Evolutionary conservation across 1,140 invertebrate genomes (phyloP).

Genomic region (Campoletis sonorensis): DNA sequence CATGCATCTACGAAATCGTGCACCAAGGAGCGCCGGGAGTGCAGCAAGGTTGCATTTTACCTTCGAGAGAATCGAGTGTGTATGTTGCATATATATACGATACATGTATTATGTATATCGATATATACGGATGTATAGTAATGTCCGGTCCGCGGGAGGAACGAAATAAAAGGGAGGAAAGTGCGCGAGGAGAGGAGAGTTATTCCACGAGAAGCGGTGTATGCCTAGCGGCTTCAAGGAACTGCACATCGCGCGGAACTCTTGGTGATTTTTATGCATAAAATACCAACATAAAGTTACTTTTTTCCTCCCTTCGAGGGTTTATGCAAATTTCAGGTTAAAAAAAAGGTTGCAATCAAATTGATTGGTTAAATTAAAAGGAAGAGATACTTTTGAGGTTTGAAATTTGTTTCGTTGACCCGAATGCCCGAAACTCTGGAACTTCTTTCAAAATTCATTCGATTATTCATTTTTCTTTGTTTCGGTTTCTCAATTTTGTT

Average conservation of each 20-base stretch:
- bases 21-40: constrained; percentile 47
- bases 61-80: constrained; percentile 40
- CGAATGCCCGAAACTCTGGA: no score
- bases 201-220: constrained; percentile 58
- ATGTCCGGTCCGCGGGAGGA: neutral
- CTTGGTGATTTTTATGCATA: neutral
- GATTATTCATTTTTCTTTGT: neutral
- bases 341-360: no score
- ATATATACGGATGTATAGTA: neutral
- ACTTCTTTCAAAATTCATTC: no score
- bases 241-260: constrained; percentile 17
- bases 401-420: no score
- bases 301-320: no score
- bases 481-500: neutral
- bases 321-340: no score
- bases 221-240: constrained; percentile 52
- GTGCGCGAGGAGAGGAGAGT: constrained; percentile 29
- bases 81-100: neutral
- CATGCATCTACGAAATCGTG: constrained; percentile 43
- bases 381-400: no score
- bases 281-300: no score
- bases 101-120: neutral
- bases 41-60: constrained; percentile 53
- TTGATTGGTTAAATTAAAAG: no score
- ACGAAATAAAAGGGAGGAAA: constrained; percentile 25